A percentile compares a stretch with the other conserved stretches of the same genome.
Evolutionary conservation across 2,888 invertebrate genomes (phyloP).

Genomic region (Zygaena filipendulae): DNA sequence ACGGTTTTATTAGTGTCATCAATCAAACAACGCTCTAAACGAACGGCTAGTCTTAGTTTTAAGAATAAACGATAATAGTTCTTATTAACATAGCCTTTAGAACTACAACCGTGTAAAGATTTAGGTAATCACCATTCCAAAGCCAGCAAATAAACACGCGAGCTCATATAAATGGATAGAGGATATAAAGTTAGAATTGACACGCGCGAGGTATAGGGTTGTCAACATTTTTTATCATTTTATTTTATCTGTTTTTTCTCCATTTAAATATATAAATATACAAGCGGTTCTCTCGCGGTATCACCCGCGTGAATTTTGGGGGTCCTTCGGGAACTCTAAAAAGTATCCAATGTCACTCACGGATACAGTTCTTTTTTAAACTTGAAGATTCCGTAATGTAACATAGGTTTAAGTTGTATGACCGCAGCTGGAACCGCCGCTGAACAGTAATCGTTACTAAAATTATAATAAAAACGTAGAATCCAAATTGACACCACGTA

Average conservation of each 20-base stretch:
- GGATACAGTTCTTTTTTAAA: too few species aligned
- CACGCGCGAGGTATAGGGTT: constrained; percentile 34
- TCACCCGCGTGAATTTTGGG: too few species aligned
- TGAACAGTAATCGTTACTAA: too few species aligned
- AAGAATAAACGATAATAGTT: constrained; percentile 30
- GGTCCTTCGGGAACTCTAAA: too few species aligned
- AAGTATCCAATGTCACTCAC: too few species aligned
- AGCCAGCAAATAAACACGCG: constrained; percentile 64
- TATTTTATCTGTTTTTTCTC: neutral
- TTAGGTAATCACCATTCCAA: constrained; percentile 36
- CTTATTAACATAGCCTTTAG: constrained; percentile 27
- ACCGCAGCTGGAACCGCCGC: too few species aligned
- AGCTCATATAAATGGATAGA: constrained; percentile 57
- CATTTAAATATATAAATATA: too few species aligned
- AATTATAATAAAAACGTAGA: too few species aligned
- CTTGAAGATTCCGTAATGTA: too few species aligned
- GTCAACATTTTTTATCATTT: constrained; percentile 1
- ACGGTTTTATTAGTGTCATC: constrained; percentile 66
- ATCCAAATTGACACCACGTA: too few species aligned
- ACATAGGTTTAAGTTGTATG: too few species aligned
- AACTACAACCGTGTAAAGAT: constrained; percentile 27
- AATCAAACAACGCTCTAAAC: constrained; percentile 57
- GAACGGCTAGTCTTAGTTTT: constrained; percentile 29
- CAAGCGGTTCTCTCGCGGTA: too few species aligned
- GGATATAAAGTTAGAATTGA: constrained; percentile 55